Percentiles rank a stretch among this genome's conserved stretches.
phyloP scores from a whole-genome alignment of 37 sponge, comb jelly and placozoan species.

The Tethya wilhelma region DNA sequence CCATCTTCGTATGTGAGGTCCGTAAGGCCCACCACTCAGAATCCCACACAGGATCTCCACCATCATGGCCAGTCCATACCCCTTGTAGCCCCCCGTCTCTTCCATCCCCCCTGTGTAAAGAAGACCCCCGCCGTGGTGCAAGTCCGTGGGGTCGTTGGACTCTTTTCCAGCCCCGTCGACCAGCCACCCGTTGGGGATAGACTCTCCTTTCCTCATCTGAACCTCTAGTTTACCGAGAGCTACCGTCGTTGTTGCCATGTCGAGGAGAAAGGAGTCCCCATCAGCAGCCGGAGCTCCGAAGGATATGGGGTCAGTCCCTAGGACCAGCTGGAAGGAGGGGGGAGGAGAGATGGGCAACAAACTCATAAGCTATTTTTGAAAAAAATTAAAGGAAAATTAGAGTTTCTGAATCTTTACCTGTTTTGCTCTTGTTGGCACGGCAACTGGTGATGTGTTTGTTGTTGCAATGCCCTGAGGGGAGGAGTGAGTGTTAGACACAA shows the following conservation, averaged over 20 bases:
- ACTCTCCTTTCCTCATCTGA: conserved; percentile 61
- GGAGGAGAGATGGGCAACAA: neutral
- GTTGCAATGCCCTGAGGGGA: conserved; percentile 85
- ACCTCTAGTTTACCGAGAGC: conserved; percentile 84
- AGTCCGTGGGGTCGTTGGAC: conserved; percentile 50
- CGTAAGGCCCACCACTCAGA: conserved; percentile 81
- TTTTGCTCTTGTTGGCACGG: conserved; percentile 81
- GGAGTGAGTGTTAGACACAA: too few relatives aligned
- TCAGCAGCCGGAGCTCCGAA: conserved; percentile 84
- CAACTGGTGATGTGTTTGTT: conserved; percentile 90
- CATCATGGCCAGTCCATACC: conserved; percentile 90
- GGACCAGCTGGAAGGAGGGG: conserved; percentile 26
- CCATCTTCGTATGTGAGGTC: conserved; percentile 76
- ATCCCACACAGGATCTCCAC: conserved; percentile 93
- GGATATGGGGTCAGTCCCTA: conserved; percentile 89
- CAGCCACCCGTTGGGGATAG: conserved; percentile 85
- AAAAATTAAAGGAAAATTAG: too few relatives aligned
- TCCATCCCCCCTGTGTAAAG: conserved; percentile 88
- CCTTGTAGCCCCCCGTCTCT: conserved; percentile 91
- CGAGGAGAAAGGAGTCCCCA: conserved; percentile 83
- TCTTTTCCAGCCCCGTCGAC: conserved; percentile 74
- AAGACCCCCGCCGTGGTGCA: conserved; percentile 80
- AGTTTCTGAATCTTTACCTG: too few relatives aligned
- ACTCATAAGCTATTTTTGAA: too few relatives aligned
- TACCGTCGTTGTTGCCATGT: conserved; percentile 91